Evolutionary conservation across 2,797 vertebrate species (phyloP), one percentile per base, ranked within the genome.

Genomic region (Carapus acus): DNA sequence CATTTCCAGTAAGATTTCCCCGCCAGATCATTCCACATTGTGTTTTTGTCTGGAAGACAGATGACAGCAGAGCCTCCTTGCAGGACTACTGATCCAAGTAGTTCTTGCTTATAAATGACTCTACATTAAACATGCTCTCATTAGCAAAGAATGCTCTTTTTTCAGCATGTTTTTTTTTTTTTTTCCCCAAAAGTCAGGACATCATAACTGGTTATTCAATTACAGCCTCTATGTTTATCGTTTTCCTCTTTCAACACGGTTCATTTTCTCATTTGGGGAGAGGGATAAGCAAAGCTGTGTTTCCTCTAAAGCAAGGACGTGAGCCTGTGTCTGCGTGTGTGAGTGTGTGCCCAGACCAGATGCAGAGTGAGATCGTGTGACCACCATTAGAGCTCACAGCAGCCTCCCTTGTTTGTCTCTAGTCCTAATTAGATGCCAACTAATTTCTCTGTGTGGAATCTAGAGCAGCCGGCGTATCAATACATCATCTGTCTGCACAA

Each of bases 351-450:
- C 37, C 54, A 47, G 61, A 62, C 53, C 69, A 78, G 70, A 78
- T 77, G 79, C 65, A 62, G 51, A 69, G 54, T 21, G 13, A 62
- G n/a, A 65, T 18, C 62, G 17, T 74, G 64, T 63, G 66, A 80
- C 56, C 43, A 59, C 27, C 27, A 44, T 65, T 43, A 74, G 55
- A 31, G 3, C 41, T 53, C 49, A 73, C 47, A 80, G 54, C 37
- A 80, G 57, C 42, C 17, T 19, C 16, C 19, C 43, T 77, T 69
- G 54, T 77, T 39, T 73, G 29, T 39, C 23, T 58, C 18, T 1
- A 2, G 24, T n/a, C 12, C 2, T 47, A 36, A 57, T 54, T 12
- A 55, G 18, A 54, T 24, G 19, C 8, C n/a, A 19, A 16, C 14
- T 36, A 62, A 63, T 66, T 54, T 33, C 2, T 38, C 3, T 20